phyloP scores from a whole-genome alignment of 2,888 invertebrate genomes.

The Pediacus dermestoides region DNA sequence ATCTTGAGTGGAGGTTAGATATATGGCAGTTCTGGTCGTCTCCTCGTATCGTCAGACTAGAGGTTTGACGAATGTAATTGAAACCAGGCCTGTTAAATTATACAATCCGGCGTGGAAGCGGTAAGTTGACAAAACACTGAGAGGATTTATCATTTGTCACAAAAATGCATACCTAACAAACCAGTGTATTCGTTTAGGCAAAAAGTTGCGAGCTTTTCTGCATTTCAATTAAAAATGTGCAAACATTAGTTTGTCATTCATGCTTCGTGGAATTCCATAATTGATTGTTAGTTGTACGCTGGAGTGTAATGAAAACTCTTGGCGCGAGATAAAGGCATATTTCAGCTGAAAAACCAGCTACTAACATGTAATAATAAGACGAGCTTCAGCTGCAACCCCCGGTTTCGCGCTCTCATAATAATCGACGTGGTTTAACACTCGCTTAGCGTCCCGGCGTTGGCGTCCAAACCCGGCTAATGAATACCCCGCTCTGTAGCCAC shows the following conservation, averaged over 20 bases:
- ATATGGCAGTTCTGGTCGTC: too few species aligned
- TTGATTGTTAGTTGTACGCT: constrained; percentile 37
- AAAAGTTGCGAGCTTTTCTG: constrained; percentile 36
- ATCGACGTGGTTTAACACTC: constrained; percentile 21
- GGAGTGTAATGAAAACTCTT: constrained; percentile 9
- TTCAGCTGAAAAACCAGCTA: constrained; percentile 15
- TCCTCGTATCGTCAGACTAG: too few species aligned
- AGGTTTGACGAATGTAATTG: too few species aligned
- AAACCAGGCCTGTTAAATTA: constrained; percentile 42
- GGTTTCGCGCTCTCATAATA: constrained; percentile 11
- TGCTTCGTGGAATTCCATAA: constrained; percentile 40
- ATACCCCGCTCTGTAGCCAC: constrained; percentile 22
- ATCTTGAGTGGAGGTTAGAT: too few species aligned
- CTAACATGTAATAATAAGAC: constrained; percentile 20
- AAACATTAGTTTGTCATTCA: constrained; percentile 45
- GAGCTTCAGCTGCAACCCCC: constrained; percentile 5
- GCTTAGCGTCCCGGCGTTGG: constrained; percentile 15
- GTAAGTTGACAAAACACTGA: constrained; percentile 43
- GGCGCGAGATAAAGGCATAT: constrained; percentile 19
- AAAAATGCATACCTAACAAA: constrained; percentile 49
- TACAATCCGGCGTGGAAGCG: constrained; percentile 36
- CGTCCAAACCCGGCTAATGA: constrained; percentile 23
- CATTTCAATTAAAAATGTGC: constrained; percentile 47
- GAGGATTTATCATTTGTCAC: constrained; percentile 44
- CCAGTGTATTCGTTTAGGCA: constrained; percentile 35